Percentiles rank a stretch among this genome's conserved stretches.
These are phyloP conservation scores for Jordanella pulchra DNA, from an alignment of 2,797 vertebrate species.

Conservation along the genomic window DNA sequence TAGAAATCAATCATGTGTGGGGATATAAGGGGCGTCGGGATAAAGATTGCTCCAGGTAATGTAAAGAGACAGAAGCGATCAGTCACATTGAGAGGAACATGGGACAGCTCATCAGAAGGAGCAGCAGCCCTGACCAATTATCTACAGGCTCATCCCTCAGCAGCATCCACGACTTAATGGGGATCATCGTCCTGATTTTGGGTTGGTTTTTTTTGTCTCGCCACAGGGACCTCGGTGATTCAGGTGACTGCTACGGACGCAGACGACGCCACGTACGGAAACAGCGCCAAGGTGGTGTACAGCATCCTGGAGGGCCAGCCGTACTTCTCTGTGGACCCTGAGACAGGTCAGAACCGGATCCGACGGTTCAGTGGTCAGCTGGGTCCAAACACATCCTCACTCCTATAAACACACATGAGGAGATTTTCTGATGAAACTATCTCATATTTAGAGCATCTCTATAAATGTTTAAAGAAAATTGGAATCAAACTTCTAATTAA, in stretches of 20 bases:
- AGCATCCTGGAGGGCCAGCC: constrained; percentile 96
- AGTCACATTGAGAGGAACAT: constrained; percentile 56
- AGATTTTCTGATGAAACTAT: too few relatives aligned
- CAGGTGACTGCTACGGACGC: constrained; percentile 94
- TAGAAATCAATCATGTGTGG: constrained; percentile 54
- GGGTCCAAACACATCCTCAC: too few relatives aligned
- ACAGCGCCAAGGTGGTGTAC: constrained; percentile 95
- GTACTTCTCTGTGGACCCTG: constrained; percentile 95
- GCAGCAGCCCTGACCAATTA: constrained; percentile 58
- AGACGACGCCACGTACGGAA: constrained; percentile 92
- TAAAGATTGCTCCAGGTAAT: constrained; percentile 56
- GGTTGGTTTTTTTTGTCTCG: not conserved
- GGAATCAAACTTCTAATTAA: too few relatives aligned
- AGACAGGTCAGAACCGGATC: constrained; percentile 73
- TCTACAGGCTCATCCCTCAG: constrained; percentile 50
- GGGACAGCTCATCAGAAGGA: constrained; percentile 65
- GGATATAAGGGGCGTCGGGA: constrained; percentile 46
- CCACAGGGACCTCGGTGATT: constrained; percentile 89
- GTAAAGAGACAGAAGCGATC: constrained; percentile 53
- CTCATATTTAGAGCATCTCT: too few relatives aligned
- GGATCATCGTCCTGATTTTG: constrained; percentile 43
- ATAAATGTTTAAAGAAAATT: too few relatives aligned
- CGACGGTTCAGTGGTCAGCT: too few relatives aligned
- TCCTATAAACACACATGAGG: too few relatives aligned
- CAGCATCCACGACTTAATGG: constrained; percentile 51